phyloP scores from a whole-genome alignment of 2,797 vertebrate species.

The Micrastur ruficollis region DNA sequence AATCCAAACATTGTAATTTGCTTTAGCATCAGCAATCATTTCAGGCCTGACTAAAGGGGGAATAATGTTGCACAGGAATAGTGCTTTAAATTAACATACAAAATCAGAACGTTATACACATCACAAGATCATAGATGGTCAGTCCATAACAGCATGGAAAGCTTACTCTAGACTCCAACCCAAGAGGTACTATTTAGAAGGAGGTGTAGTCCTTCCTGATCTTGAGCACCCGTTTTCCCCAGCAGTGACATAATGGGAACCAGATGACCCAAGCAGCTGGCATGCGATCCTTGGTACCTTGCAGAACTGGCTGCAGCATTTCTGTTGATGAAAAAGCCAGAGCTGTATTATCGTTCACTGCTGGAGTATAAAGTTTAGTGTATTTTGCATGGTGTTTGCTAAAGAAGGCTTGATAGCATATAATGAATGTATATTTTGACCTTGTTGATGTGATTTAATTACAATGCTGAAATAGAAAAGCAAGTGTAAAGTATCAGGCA shows the following conservation, averaged over 20 bases:
- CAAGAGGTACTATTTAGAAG: slow-evolving; percentile 27
- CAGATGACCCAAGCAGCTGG: background rate
- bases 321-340: background rate
- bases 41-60: background rate
- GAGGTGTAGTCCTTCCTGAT: background rate
- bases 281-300: background rate
- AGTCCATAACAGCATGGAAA: background rate
- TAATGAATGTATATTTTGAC: background rate
- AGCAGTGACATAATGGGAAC: background rate
- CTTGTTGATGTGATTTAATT: background rate
- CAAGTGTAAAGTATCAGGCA: slow-evolving; percentile 15
- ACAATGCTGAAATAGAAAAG: background rate
- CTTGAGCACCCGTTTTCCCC: background rate
- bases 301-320: background rate
- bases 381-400: background rate
- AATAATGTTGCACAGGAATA: background rate
- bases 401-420: background rate
- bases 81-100: background rate
- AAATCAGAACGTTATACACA: background rate
- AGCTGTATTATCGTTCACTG: background rate
- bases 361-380: background rate
- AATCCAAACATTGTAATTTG: background rate
- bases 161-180: background rate
- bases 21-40: background rate
- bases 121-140: background rate